Percentiles rank a stretch among this genome's conserved stretches.
Conservation (phyloP, 53 echinoderm and acorn worm species). For the Temnopleurus reevesii region DNA sequence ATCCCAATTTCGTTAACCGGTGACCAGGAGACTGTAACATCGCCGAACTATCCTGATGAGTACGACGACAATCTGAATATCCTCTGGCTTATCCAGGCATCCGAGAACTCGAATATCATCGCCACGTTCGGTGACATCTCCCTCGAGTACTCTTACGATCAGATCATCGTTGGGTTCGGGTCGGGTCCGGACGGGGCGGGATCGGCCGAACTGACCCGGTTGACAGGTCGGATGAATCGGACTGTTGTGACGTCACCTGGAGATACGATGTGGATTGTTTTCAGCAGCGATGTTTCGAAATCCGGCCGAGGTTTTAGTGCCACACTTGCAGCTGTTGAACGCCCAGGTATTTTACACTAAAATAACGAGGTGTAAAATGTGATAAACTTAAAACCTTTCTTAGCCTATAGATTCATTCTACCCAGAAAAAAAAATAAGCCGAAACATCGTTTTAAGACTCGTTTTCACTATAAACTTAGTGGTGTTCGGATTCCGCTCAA, state of each 20-base stretch:
- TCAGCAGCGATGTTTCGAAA: conserved; percentile 20
- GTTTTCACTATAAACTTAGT: no score
- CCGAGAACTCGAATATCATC: background rate
- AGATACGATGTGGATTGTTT: background rate
- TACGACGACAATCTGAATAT: conserved; percentile 10
- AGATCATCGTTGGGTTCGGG: conserved; percentile 3
- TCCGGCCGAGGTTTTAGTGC: background rate
- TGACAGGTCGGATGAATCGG: background rate
- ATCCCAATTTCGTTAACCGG: background rate
- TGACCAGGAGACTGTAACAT: background rate
- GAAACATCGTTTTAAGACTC: no score
- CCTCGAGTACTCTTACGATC: background rate
- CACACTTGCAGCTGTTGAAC: background rate
- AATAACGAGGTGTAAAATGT: background rate
- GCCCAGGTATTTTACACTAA: background rate
- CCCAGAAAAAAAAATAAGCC: no score
- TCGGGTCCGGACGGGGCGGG: background rate
- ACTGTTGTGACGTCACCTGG: background rate
- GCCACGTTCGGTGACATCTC: background rate
- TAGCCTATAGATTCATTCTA: no score
- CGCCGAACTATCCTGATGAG: background rate
- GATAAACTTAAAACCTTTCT: background rate
- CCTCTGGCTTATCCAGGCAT: background rate
- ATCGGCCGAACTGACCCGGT: background rate
- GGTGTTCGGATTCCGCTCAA: no score